A percentile compares a stretch with the other conserved stretches of the same genome.
Evolutionary conservation across 1,140 invertebrate genomes (phyloP).

Genomic region (Lordiphosa mommai): DNA sequence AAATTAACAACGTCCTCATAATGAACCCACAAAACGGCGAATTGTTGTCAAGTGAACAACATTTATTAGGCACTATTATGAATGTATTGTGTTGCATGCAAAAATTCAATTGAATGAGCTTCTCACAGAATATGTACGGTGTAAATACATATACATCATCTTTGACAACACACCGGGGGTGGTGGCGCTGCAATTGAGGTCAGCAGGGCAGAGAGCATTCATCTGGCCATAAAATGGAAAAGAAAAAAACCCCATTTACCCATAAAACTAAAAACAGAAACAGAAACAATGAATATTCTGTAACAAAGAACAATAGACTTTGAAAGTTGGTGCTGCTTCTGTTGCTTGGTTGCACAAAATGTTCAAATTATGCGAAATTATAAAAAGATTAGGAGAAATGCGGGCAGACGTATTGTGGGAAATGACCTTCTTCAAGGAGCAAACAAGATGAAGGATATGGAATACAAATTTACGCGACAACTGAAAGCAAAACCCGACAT

Average conservation of each 20-base stretch:
- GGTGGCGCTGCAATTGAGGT: constrained; percentile 26
- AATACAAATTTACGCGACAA: too few relatives aligned
- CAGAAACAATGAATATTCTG: constrained; percentile 20
- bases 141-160: too few relatives aligned
- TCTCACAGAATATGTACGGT: not conserved
- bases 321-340: constrained; percentile 22
- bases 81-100: too few relatives aligned
- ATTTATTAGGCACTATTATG: too few relatives aligned
- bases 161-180: not conserved
- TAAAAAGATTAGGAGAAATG: constrained; percentile 28
- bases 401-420: too few relatives aligned
- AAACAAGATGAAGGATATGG: constrained; percentile 33
- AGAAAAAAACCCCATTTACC: constrained; percentile 28
- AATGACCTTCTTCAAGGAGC: constrained; percentile 70
- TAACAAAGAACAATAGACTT: constrained; percentile 23
- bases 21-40: too few relatives aligned
- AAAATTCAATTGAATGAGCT: not conserved
- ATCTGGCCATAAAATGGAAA: constrained; percentile 30
- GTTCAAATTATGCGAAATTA: constrained; percentile 38
- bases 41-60: too few relatives aligned
- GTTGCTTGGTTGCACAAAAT: constrained; percentile 25
- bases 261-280: constrained; percentile 14
- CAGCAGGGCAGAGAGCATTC: not conserved
- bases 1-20: too few relatives aligned
- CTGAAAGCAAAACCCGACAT: constrained; percentile 24